phyloP scores from a whole-genome alignment of 2,113 vertebrate genomes.

The Gopherus evgoodei region DNA sequence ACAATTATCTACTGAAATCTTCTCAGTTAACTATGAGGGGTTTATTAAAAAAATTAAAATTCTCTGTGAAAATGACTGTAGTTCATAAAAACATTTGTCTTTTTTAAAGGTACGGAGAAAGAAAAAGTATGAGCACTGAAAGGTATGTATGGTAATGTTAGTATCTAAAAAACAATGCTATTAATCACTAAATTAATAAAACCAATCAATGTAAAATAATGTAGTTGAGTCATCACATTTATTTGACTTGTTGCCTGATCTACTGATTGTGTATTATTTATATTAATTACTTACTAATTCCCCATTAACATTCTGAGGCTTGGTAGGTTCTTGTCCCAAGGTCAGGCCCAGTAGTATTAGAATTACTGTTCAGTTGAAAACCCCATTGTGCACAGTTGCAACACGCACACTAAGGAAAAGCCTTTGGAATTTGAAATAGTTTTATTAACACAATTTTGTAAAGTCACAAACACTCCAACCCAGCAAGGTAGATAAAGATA shows the following conservation, averaged over 20 bases:
- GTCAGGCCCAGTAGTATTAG: not conserved
- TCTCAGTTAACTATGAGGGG: not conserved
- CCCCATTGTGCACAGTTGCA: not conserved
- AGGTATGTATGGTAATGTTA: slow-evolving; percentile 81
- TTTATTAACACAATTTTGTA: not conserved
- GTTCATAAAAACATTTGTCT: slow-evolving; percentile 28
- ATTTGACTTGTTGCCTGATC: not conserved
- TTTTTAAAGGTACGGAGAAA: slow-evolving; percentile 90
- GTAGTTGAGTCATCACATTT: not conserved
- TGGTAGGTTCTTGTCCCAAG: not conserved
- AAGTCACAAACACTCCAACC: not conserved
- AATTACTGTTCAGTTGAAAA: not conserved
- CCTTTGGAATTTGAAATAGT: not conserved
- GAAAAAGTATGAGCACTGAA: slow-evolving; percentile 98
- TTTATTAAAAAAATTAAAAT: not conserved
- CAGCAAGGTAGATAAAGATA: not conserved
- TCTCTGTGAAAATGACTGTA: slow-evolving; percentile 21
- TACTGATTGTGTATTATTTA: not conserved
- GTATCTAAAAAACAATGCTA: not conserved
- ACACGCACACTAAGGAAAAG: not conserved
- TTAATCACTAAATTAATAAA: not conserved
- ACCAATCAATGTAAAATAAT: not conserved
- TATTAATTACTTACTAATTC: not conserved
- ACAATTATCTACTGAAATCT: not conserved
- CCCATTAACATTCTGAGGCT: not conserved